phyloP scores from a whole-genome alignment of 92 coral and sea anemone species.

The Muricea muricata region DNA sequence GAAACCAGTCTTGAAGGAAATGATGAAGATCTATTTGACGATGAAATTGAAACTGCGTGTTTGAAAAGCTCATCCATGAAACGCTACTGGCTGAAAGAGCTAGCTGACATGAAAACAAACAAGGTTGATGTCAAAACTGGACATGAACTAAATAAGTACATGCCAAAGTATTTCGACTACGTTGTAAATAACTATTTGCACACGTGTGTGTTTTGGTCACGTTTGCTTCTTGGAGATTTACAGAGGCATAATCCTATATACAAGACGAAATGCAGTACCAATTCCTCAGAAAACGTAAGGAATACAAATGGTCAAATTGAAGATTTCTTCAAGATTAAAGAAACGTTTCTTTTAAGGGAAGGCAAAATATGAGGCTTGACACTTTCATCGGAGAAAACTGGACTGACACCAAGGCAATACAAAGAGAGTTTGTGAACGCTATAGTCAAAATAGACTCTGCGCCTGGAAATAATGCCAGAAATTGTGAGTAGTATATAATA shows the following conservation, averaged over 20 bases:
- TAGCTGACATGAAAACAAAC: neutral
- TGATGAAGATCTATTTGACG: neutral
- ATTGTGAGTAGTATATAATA: too few species aligned
- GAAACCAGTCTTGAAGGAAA: neutral
- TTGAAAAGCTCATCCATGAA: neutral
- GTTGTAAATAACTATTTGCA: conserved; percentile 19
- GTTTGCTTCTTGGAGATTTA: conserved; percentile 45
- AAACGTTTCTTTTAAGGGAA: conserved; percentile 13
- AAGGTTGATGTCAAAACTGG: neutral
- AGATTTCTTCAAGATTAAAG: conserved; percentile 18
- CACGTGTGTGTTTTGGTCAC: conserved; percentile 5
- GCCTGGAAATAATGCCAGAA: neutral
- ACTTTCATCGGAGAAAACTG: conserved; percentile 37
- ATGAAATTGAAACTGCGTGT: neutral
- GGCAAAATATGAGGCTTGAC: conserved; percentile 13
- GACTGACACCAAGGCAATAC: conserved; percentile 19
- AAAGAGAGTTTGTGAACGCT: conserved; percentile 1
- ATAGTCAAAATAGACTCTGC: neutral
- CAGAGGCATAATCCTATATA: neutral
- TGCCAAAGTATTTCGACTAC: conserved; percentile 38
- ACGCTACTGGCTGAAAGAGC: neutral
- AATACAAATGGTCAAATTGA: conserved; percentile 39
- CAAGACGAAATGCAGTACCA: too few species aligned
- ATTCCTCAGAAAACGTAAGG: too few species aligned
- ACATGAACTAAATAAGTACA: conserved; percentile 30